Percentiles rank a stretch among this genome's conserved stretches.
Conservation (phyloP, 2,888 invertebrate genomes). For the Congeria kusceri region DNA sequence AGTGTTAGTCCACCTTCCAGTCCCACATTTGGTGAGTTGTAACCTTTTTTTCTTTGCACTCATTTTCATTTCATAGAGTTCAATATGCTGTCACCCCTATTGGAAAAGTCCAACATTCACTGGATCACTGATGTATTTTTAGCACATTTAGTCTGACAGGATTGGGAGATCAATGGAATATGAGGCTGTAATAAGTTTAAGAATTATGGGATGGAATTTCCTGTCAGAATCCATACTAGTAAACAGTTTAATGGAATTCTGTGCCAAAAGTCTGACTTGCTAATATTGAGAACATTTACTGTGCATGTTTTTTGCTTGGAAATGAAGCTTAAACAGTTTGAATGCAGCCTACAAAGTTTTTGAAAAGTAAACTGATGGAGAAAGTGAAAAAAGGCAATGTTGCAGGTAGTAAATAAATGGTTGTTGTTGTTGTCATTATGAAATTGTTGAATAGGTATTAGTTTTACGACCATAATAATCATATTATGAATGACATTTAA, state of each 20-base stretch:
- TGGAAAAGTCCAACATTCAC: conserved; percentile 20
- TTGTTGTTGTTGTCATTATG: background rate
- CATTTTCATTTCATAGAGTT: conserved; percentile 1
- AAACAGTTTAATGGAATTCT: no score
- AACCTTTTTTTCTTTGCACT: background rate
- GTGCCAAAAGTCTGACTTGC: no score
- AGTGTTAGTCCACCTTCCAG: conserved; percentile 77
- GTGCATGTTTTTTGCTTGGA: conserved; percentile 15
- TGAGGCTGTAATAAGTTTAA: conserved; percentile 30
- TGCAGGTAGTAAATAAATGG: conserved; percentile 40
- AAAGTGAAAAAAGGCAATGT: conserved; percentile 61
- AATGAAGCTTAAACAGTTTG: conserved; percentile 39
- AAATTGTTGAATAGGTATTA: no score
- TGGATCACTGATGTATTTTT: conserved; percentile 26
- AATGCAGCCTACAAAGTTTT: conserved; percentile 61
- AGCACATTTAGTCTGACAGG: conserved; percentile 24
- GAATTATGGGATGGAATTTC: conserved; percentile 61
- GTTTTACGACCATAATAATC: no score
- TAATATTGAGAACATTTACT: background rate
- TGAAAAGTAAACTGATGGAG: conserved; percentile 58
- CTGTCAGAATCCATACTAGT: background rate
- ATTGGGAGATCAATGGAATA: conserved; percentile 11
- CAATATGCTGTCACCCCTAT: conserved; percentile 18
- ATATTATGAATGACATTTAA: no score
- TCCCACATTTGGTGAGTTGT: conserved; percentile 68